These are phyloP conservation scores for Drosophila arizonae DNA, from an alignment of 1,140 invertebrate species.

Conservation along the genomic window DNA sequence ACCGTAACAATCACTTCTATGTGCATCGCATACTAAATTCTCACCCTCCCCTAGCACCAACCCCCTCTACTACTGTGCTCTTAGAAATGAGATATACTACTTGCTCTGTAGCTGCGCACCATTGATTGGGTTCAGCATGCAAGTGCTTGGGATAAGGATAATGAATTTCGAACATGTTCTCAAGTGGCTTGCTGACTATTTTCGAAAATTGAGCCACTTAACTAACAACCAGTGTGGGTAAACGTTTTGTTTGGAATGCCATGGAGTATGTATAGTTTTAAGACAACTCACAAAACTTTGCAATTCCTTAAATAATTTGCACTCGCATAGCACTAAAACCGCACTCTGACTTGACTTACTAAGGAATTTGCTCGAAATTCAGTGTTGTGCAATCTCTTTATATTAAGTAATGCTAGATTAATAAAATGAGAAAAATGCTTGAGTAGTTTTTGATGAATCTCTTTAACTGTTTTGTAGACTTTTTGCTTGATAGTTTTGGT, in stretches of 20 bases:
- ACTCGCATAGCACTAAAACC: not conserved
- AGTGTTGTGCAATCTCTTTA: no score
- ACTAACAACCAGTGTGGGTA: slow-evolving; percentile 4
- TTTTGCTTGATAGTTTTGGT: no score
- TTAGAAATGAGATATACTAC: slow-evolving; percentile 10
- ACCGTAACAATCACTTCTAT: slow-evolving; percentile 39
- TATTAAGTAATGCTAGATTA: no score
- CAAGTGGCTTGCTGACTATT: slow-evolving; percentile 32
- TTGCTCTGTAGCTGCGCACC: not conserved
- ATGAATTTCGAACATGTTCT: slow-evolving; percentile 26
- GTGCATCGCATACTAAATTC: slow-evolving; percentile 33
- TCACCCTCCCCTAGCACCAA: not conserved
- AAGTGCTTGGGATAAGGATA: slow-evolving; percentile 37
- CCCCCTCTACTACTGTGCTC: not conserved
- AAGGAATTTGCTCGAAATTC: no score
- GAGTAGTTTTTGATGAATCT: no score
- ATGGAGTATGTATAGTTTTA: not conserved
- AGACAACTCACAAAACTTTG: no score
- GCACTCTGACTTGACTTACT: not conserved
- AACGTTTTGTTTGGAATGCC: not conserved
- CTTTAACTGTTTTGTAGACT: no score
- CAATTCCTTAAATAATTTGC: not conserved
- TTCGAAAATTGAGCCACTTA: slow-evolving; percentile 16
- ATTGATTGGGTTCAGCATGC: slow-evolving; percentile 8
- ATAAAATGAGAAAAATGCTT: no score